Evolutionary conservation across 2,797 vertebrate genomes (phyloP).

Genomic region (Clarias pachynema): DNA sequence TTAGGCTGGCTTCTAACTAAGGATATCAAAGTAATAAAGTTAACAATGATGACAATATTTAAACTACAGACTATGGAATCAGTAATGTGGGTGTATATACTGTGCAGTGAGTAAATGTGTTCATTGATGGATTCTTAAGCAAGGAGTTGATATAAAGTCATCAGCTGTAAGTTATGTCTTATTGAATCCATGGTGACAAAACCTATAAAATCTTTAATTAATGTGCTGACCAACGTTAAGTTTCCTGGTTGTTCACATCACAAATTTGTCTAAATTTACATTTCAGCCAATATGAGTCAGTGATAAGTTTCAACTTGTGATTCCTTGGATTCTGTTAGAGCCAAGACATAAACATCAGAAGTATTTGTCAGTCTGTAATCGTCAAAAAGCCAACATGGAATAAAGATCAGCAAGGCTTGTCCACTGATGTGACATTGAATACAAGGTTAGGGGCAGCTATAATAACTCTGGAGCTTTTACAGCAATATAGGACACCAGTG

Average conservation of each 20-base stretch:
- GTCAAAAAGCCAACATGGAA: not conserved
- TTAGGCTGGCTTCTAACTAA: not conserved
- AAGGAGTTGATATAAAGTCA: not conserved
- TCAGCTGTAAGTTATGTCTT: not conserved
- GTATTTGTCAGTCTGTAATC: not conserved
- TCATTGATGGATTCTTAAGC: not conserved
- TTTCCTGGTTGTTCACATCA: not conserved
- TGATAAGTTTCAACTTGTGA: not conserved
- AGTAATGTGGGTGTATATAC: not conserved
- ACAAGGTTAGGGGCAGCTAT: not conserved
- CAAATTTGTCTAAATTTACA: not conserved
- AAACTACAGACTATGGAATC: not conserved
- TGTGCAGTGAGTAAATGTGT: not conserved
- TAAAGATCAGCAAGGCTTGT: not conserved
- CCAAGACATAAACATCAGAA: not conserved
- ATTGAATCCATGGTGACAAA: not conserved
- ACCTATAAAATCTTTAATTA: not conserved
- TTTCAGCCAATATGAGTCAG: not conserved
- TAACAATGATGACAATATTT: not conserved
- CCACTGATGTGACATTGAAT: not conserved
- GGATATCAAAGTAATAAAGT: not conserved
- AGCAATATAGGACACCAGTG: not conserved
- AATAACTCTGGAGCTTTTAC: not conserved
- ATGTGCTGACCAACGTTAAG: not conserved
- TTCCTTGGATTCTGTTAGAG: not conserved